Base-by-base conservation (phyloP, 1,140 invertebrate species). In the Pseudomyrmex cubaensis region DNA sequence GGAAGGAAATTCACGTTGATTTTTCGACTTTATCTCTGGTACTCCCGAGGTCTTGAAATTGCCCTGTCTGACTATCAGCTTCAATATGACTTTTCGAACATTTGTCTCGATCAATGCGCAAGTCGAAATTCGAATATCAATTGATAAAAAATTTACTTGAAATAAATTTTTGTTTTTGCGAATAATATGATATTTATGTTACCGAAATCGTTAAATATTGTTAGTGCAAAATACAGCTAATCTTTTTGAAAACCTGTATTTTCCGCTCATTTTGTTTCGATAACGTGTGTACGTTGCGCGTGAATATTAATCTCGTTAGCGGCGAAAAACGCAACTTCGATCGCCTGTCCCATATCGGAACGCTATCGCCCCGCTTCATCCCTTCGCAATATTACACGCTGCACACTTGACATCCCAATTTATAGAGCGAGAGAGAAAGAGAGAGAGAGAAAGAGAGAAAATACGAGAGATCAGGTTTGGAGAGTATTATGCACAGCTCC, bases 1-100 rank as follows among this genome's bases (percentile, higher is more conserved):
- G 63, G 74, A 84, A 75, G 75, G 62, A 84, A 87, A 76, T 86
- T 84, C 73, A 86, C 76, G 86, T 87, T 87, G 86, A 87, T 87
- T 87, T 87, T 87, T 85, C 61, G 50, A 57, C 73, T 62, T 8
- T 1, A 15, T 35, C 13, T n/a, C 12, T 66, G 63, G 17, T 56
- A 69, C 66, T 56, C 15, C 35, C n/a, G 69, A 86, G 80, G 15
- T 22, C 76, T 56, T 44, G 35, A 73, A 83, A 87, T 87, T 87
- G 63, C 46, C 50, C 66, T 70, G 54, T 70, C 22, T 22, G 44
- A 80, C 46, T 70, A 57, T 80, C 22, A 70, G 22, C 54, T 80
- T 80, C 15, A 35, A 54, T 22, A n/a, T 54, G 13, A 20, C 70
- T 17, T 56, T 10, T 56, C 54, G 20, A 59, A 70, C 44, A 10